A percentile compares a stretch with the other conserved stretches of the same genome.
These are phyloP conservation scores for Gadopsis bispinosus DNA, from an alignment of 2,797 vertebrate species.

Conservation along the genomic window DNA sequence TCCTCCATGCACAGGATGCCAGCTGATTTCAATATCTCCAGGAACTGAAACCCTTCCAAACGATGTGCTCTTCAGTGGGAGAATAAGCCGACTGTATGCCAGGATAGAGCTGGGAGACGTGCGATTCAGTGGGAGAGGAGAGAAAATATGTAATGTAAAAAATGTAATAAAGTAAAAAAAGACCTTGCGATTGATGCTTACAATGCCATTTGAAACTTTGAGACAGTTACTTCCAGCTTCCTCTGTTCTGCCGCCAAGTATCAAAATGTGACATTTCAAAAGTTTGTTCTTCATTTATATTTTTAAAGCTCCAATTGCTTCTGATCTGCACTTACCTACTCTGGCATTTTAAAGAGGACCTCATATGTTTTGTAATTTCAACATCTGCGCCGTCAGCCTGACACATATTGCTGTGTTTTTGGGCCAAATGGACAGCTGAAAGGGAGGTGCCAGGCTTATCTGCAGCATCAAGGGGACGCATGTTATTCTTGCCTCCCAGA, in stretches of 20 bases:
- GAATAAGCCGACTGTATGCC: slow-evolving; percentile 19
- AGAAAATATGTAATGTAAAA: no score
- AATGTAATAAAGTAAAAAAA: not conserved
- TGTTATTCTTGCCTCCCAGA: slow-evolving; percentile 35
- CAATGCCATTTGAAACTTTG: slow-evolving; percentile 4
- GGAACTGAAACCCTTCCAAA: slow-evolving; percentile 34
- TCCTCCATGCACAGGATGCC: slow-evolving; percentile 38
- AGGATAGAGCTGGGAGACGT: slow-evolving; percentile 1
- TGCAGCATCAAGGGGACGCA: slow-evolving; percentile 42
- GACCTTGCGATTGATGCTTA: not conserved
- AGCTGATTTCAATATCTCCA: slow-evolving; percentile 58
- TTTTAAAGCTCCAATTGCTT: not conserved
- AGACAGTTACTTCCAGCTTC: not conserved
- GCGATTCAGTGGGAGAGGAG: not conserved
- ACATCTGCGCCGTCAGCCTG: not conserved
- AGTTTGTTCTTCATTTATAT: not conserved
- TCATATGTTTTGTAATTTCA: not conserved
- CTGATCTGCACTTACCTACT: not conserved
- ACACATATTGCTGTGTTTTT: not conserved
- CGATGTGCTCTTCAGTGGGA: slow-evolving; percentile 24
- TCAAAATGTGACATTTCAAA: slow-evolving; percentile 30
- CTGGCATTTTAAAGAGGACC: not conserved
- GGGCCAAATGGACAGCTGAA: not conserved
- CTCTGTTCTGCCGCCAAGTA: not conserved
- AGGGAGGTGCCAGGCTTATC: slow-evolving; percentile 17